These are phyloP conservation scores for Sylvia atricapilla DNA, from an alignment of 2,113 vertebrate genomes.

Conservation along the genomic window DNA sequence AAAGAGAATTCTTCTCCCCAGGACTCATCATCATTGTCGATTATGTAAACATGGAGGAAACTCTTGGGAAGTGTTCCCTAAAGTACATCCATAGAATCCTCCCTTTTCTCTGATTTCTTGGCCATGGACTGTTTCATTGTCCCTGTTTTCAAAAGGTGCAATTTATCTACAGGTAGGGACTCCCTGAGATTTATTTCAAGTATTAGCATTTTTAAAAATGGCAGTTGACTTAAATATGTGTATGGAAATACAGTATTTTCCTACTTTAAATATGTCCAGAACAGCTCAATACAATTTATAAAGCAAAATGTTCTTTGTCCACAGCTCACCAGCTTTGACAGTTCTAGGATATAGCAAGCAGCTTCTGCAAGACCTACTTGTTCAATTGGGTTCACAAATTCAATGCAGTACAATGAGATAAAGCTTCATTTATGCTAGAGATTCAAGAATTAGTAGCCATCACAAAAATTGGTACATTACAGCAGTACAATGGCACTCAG, in stretches of 20 bases:
- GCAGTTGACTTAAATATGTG: not conserved
- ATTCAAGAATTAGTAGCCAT: not conserved
- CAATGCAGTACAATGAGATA: not conserved
- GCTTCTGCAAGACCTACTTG: not conserved
- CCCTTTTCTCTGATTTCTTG: not conserved
- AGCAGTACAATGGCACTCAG: not conserved
- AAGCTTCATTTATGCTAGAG: not conserved
- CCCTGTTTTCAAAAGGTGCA: not conserved
- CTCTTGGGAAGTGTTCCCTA: not conserved
- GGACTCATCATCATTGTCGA: not conserved
- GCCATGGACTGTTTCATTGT: accelerated
- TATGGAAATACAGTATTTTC: not conserved
- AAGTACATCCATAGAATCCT: not conserved
- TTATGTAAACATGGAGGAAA: not conserved
- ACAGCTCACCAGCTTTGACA: not conserved
- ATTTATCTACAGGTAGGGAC: not conserved
- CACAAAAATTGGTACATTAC: not conserved
- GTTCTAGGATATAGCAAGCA: not conserved
- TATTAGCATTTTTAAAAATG: not conserved
- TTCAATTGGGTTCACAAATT: not conserved
- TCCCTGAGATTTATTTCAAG: not conserved
- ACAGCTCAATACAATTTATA: not conserved
- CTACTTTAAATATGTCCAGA: not conserved
- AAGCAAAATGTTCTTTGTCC: not conserved
- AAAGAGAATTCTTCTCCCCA: not conserved